A percentile compares a stretch with the other conserved stretches of the same genome.
Conservation (phyloP, 2,888 invertebrate genomes). For the Troides helena region DNA sequence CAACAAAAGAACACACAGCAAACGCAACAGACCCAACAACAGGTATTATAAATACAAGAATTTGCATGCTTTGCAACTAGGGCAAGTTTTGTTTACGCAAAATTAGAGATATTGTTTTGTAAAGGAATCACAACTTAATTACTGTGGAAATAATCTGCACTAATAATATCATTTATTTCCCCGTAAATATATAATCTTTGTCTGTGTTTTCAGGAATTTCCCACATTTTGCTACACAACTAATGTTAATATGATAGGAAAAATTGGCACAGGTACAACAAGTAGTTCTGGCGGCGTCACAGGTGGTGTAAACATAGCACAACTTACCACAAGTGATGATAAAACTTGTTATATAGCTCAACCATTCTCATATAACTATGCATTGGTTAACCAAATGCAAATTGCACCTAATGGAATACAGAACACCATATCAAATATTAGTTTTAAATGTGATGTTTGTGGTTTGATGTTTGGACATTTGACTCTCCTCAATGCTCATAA, state of each 20-base stretch:
- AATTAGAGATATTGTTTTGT: neutral
- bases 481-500: conserved; percentile 92
- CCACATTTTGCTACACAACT: conserved; percentile 85
- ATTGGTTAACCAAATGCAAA: conserved; percentile 91
- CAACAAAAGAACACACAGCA: conserved; percentile 81
- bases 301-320: conserved; percentile 85
- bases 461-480: conserved; percentile 91
- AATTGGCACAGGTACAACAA: conserved; percentile 71
- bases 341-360: conserved; percentile 87
- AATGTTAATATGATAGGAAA: conserved; percentile 86
- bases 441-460: conserved; percentile 93
- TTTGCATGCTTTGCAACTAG: neutral
- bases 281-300: conserved; percentile 69
- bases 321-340: conserved; percentile 82
- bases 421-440: conserved; percentile 90
- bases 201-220: conserved; percentile 76
- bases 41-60: conserved; percentile 38
- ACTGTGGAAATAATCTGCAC: neutral
- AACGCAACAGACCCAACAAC: conserved; percentile 54
- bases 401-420: conserved; percentile 84
- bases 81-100: neutral
- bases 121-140: neutral
- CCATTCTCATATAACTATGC: conserved; percentile 91
- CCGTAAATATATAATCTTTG: neutral
- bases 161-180: neutral